Conservation (phyloP, 2,113 vertebrate species). For the Petromus typicus region DNA sequence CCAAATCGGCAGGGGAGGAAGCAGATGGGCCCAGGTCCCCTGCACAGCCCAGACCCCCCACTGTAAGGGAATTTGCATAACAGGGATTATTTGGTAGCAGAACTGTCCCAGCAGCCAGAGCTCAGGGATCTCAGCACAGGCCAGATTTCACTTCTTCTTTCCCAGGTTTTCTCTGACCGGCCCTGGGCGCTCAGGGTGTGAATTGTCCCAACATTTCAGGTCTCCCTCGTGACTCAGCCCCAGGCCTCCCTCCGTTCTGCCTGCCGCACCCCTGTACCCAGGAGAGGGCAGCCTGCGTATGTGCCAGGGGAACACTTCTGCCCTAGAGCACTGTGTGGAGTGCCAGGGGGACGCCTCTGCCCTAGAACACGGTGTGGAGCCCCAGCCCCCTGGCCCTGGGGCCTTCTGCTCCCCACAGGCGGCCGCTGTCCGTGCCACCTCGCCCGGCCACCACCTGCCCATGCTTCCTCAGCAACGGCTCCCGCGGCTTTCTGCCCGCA, state of each 20-base stretch:
- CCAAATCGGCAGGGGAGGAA: slow-evolving; percentile 84
- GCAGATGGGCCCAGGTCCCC: slow-evolving; percentile 92
- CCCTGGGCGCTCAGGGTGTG: slow-evolving; percentile 60
- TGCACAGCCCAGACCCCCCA: slow-evolving; percentile 91
- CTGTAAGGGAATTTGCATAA: slow-evolving; percentile 94
- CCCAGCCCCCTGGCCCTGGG: not conserved
- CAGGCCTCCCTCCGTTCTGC: not conserved
- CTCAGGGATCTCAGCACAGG: slow-evolving; percentile 90
- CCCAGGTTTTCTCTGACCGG: slow-evolving; percentile 80
- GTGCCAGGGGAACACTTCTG: not conserved
- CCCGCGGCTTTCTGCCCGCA: slow-evolving; percentile 54
- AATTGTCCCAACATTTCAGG: slow-evolving; percentile 32
- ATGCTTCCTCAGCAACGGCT: not conserved
- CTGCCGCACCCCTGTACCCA: no score
- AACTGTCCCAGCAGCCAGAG: slow-evolving; percentile 86
- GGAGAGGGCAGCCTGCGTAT: no score
- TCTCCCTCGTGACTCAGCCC: slow-evolving; percentile 7
- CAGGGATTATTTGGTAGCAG: slow-evolving; percentile 95
- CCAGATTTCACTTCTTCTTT: slow-evolving; percentile 97
- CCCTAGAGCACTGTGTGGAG: accelerated
- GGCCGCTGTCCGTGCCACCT: accelerated
- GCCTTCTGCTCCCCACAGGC: not conserved
- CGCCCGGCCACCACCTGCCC: slow-evolving; percentile 1
- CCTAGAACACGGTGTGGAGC: no score
- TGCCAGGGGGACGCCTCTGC: not conserved